Evolutionary conservation across 92 coral and sea anemone genomes (phyloP).

Genomic region (Desmophyllum pertusum): DNA sequence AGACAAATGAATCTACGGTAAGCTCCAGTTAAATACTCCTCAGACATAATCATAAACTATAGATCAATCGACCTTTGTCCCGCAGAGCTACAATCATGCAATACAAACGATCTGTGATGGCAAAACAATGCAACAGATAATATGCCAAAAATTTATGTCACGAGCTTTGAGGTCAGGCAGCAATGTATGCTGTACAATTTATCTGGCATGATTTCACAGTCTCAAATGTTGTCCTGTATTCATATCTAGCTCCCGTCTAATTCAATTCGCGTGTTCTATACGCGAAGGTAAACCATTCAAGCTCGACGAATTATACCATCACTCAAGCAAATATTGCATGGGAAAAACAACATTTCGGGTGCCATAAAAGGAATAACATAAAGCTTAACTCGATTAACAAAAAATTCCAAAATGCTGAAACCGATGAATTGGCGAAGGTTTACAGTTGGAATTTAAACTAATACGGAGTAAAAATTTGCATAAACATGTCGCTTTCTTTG

Average conservation of each 20-base stretch:
- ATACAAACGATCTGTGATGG: neutral
- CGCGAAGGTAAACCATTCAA: neutral
- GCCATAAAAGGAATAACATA: no score
- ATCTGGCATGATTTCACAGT: neutral
- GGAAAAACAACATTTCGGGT: neutral
- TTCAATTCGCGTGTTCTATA: neutral
- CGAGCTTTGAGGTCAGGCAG: neutral
- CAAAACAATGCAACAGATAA: slow-evolving; percentile 5
- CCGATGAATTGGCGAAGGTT: neutral
- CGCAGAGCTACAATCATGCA: neutral
- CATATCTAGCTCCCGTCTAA: neutral
- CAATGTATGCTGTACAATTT: neutral
- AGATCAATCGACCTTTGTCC: slow-evolving; percentile 7
- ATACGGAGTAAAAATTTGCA: slow-evolving; percentile 11
- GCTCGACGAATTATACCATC: neutral
- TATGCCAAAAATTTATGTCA: slow-evolving; percentile 22
- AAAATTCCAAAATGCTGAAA: neutral
- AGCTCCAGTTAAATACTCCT: neutral
- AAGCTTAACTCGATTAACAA: neutral
- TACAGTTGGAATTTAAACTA: neutral
- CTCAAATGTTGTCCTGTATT: neutral
- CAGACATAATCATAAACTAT: neutral
- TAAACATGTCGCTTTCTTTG: neutral
- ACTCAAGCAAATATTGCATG: neutral
- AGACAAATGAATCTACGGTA: no score